Evolutionary conservation across 1,140 invertebrate genomes (phyloP).

Genomic region (Penaeus vannamei): DNA sequence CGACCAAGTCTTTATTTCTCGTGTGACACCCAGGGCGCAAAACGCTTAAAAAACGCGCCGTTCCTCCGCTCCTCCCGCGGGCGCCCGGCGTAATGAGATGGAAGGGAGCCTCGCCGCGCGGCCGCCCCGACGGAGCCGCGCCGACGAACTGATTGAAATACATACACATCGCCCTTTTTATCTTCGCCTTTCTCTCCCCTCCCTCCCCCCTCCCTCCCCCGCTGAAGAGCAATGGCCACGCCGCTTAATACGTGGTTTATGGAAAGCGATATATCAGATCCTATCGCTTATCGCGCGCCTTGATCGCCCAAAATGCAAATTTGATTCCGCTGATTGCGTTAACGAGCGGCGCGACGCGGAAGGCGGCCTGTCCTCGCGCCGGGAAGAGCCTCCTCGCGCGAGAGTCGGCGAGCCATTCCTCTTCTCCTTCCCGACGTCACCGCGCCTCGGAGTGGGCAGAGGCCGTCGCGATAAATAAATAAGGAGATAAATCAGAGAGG

Average conservation of each 20-base stretch:
- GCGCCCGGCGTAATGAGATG: slow-evolving; percentile 23
- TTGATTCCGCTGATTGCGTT: too few species aligned
- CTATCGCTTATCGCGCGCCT: neutral
- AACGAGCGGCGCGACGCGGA: too few species aligned
- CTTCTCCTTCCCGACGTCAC: slow-evolving; percentile 20
- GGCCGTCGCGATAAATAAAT: slow-evolving; percentile 21
- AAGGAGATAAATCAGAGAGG: slow-evolving; percentile 32
- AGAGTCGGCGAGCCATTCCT: slow-evolving; percentile 12
- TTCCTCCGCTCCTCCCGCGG: neutral
- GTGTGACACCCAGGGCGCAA: slow-evolving; percentile 33
- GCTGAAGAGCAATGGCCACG: neutral
- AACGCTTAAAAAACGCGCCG: neutral
- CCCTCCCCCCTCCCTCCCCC: neutral
- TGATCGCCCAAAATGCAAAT: slow-evolving; percentile 8
- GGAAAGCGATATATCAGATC: slow-evolving; percentile 34
- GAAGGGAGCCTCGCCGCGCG: neutral
- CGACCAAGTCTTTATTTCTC: slow-evolving; percentile 37
- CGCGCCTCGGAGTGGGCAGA: slow-evolving; percentile 19
- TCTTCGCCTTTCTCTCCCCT: neutral
- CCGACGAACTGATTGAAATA: too few species aligned
- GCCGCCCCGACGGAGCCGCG: neutral
- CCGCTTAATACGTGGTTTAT: slow-evolving; percentile 39
- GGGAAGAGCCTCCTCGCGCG: neutral
- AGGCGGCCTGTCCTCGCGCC: too few species aligned
- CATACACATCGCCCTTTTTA: neutral